Percentiles rank a stretch among this genome's conserved stretches.
These are phyloP conservation scores for Oriolus oriolus DNA, from an alignment of 2,113 vertebrate genomes.

Conservation along the genomic window DNA sequence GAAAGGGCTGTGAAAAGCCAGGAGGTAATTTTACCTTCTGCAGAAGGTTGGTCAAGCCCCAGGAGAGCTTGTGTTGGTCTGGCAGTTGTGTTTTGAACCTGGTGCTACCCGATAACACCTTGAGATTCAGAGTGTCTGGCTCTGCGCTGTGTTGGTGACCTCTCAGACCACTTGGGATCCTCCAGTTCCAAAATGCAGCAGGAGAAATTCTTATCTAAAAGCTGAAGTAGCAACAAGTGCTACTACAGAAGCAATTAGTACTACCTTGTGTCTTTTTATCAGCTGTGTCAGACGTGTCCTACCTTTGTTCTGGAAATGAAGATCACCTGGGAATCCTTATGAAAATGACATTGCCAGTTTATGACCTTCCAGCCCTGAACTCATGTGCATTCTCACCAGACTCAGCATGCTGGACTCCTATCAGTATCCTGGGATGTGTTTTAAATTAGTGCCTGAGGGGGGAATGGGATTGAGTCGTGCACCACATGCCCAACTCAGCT, in stretches of 20 bases:
- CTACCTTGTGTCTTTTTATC: background rate
- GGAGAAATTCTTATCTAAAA: background rate
- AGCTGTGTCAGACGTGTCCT: background rate
- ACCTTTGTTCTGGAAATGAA: background rate
- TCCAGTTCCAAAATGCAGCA: background rate
- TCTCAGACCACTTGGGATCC: background rate
- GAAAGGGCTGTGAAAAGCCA: background rate
- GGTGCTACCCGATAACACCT: background rate
- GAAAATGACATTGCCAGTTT: background rate
- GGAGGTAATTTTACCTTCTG: background rate
- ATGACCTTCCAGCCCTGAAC: background rate
- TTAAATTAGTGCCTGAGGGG: background rate
- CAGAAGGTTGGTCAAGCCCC: background rate
- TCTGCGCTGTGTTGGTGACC: rapidly evolving
- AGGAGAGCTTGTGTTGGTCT: background rate
- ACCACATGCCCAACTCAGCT: conserved; percentile 6
- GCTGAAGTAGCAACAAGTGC: background rate
- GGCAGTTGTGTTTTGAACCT: background rate
- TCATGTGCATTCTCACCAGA: background rate
- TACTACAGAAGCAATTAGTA: background rate
- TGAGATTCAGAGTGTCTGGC: background rate
- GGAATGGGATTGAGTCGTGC: background rate
- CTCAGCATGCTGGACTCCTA: background rate
- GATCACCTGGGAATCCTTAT: background rate
- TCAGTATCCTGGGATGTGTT: background rate